A percentile compares a stretch with the other conserved stretches of the same genome.
phyloP scores from a whole-genome alignment of 2,113 vertebrate species.

The Phalacrocorax brasilianus region DNA sequence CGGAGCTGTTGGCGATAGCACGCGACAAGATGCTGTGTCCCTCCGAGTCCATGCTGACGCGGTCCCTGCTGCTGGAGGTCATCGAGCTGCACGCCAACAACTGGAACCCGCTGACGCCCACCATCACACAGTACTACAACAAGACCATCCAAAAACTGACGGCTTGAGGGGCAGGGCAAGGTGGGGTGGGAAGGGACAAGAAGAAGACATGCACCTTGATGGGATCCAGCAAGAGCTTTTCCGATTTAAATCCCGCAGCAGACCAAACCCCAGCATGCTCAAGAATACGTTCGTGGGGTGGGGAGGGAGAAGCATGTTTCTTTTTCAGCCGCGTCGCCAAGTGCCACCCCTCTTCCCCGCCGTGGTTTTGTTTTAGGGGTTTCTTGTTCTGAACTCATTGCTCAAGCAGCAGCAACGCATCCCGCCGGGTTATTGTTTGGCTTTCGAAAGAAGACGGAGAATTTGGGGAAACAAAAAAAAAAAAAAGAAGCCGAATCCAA shows the following conservation, averaged over 20 bases:
- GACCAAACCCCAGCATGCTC: constrained; percentile 69
- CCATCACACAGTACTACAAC: constrained; percentile 98
- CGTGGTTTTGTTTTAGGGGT: constrained; percentile 52
- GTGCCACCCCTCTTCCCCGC: constrained; percentile 50
- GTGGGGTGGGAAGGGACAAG: constrained; percentile 50
- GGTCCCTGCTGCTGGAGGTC: constrained; percentile 97
- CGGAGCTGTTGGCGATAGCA: constrained; percentile 86
- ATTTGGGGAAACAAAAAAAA: neutral
- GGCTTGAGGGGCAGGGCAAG: constrained; percentile 73
- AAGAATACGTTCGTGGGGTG: constrained; percentile 44
- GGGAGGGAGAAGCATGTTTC: constrained; percentile 75
- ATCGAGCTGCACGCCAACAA: constrained; percentile 96
- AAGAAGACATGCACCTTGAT: constrained; percentile 13
- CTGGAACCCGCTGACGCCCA: constrained; percentile 93
- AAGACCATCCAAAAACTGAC: constrained; percentile 99
- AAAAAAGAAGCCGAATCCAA: constrained; percentile 9
- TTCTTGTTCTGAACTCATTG: constrained; percentile 44
- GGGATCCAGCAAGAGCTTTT: neutral
- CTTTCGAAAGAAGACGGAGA: constrained; percentile 64
- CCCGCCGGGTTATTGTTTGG: constrained; percentile 52
- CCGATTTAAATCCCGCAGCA: constrained; percentile 16
- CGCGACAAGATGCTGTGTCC: constrained; percentile 98
- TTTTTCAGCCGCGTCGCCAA: constrained; percentile 63
- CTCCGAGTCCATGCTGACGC: constrained; percentile 90
- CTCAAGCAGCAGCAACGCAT: constrained; percentile 30